Evolutionary conservation across 2,113 vertebrate species (phyloP), one percentile per base, ranked within the genome.

Genomic region (Pterocles gutturalis): DNA sequence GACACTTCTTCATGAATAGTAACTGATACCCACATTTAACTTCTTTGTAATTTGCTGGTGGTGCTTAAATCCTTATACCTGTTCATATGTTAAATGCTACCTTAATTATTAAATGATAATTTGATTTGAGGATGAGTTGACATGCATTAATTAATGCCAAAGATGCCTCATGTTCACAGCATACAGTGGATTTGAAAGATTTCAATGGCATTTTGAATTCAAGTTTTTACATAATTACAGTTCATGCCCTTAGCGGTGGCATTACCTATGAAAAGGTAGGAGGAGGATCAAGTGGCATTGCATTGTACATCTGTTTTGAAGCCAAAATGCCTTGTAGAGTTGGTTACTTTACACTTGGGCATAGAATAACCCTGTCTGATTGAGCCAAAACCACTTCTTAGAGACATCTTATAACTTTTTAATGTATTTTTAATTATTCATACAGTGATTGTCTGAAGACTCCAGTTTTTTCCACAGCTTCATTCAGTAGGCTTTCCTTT

Each of bases 151-250:
- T 96, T 91, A 96, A 78, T 96, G 96, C 67, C 90, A 94, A 91
- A 78, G 89, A 96, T 62, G 66, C 83, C 70, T 90, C 24, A 5
- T 71, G 72, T 82, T 91, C 58, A 67, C 83, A 91, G 65, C 62
- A 75, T 86, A 31, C 77, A 53, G 61, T 90, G 92, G 26, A 87
- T 95, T 83, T 87, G 81, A 83, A 91, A 93, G 79, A 83, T 33
- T 96, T 75, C 82, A 83, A 79, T 97, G 83, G 87, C 83, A 94
- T 95, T 96, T 86, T 49, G 79, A 90, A 69, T 93, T 85, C 79
- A 91, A 53, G 80, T 97, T 95, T 97, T 96, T 96, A 95, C 95
- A 75, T 98, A 98, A 98, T 98, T 98, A 98, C 96, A 95, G 97
- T 96, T 98, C 96, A 94, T 96, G 94, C 93, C 96, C 93, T 97